Conservation (phyloP, 2,888 invertebrate genomes). For the Laothoe populi region DNA sequence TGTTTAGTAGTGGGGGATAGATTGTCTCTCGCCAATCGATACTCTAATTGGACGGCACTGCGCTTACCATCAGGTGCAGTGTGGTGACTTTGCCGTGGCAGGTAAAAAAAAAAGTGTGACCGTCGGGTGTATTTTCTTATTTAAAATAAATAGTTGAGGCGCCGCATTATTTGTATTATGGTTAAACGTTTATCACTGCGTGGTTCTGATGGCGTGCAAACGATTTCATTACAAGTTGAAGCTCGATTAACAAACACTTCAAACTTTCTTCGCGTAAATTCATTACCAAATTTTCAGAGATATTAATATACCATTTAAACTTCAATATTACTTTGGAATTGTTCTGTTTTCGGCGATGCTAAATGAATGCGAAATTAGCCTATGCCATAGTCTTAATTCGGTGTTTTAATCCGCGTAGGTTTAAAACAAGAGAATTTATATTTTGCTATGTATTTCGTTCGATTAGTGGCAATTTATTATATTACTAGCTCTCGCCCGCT, state of each 20-base stretch:
- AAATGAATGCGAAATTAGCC: conserved; percentile 26
- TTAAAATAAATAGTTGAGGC: no score
- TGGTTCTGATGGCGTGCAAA: conserved; percentile 1
- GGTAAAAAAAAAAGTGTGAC: no score
- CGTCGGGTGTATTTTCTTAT: no score
- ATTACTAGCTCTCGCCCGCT: no score
- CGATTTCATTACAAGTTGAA: conserved; percentile 22
- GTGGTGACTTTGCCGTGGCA: no score
- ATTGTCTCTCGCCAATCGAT: neutral
- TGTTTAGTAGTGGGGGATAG: no score
- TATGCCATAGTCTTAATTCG: neutral
- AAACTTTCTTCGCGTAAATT: conserved; percentile 30
- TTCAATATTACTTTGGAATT: conserved; percentile 30
- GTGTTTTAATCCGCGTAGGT: neutral
- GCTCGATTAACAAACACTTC: conserved; percentile 28
- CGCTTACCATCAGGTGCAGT: no score
- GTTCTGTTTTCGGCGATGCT: conserved; percentile 21
- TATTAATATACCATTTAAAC: conserved; percentile 30
- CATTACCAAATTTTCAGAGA: conserved; percentile 29
- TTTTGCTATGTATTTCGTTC: neutral
- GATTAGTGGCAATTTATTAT: no score
- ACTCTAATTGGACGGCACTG: no score
- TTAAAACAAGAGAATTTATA: neutral
- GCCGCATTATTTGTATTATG: no score
- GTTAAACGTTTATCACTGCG: neutral